Percentiles rank a stretch among this genome's conserved stretches.
Conservation (phyloP, 1,140 invertebrate species). For the Drosophila punjabiensis region DNA sequence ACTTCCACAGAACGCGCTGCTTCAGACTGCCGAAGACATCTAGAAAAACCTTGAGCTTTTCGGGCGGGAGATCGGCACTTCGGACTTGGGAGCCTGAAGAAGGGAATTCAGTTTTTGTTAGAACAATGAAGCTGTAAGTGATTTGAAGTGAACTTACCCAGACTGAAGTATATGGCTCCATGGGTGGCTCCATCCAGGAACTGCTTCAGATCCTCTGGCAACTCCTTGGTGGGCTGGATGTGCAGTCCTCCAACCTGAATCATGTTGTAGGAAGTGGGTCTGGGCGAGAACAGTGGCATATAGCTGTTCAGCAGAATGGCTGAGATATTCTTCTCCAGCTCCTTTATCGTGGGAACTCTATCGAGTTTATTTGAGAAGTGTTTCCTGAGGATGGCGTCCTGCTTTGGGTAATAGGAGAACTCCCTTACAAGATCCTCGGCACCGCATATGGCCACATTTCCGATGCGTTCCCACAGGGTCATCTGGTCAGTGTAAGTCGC, state of each 20-base stretch:
- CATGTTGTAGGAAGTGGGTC: constrained; percentile 85
- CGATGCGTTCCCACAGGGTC: constrained; percentile 81
- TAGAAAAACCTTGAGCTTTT: constrained; percentile 86
- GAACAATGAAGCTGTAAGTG: not conserved
- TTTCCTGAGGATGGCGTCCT: constrained; percentile 71
- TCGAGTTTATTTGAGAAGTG: constrained; percentile 66
- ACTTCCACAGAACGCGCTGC: constrained; percentile 88
- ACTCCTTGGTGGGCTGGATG: constrained; percentile 73
- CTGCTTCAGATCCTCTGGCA: constrained; percentile 76
- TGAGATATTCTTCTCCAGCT: constrained; percentile 86
- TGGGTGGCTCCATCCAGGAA: constrained; percentile 85
- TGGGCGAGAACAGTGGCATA: constrained; percentile 82
- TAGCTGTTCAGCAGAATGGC: constrained; percentile 86
- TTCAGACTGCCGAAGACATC: constrained; percentile 86
- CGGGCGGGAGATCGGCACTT: constrained; percentile 79
- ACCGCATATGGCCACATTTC: constrained; percentile 43
- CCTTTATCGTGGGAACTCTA: constrained; percentile 79
- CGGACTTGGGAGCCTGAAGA: constrained; percentile 66
- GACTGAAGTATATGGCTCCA: constrained; percentile 86
- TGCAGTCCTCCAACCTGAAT: constrained; percentile 86
- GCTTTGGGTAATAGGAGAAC: constrained; percentile 62
- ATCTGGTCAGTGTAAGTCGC: constrained; percentile 73
- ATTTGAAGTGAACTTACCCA: not conserved
- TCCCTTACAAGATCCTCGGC: constrained; percentile 55
- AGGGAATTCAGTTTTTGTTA: not conserved